Base-by-base conservation (phyloP, 2,797 vertebrate genomes). In the Cyclopterus lumpus region DNA sequence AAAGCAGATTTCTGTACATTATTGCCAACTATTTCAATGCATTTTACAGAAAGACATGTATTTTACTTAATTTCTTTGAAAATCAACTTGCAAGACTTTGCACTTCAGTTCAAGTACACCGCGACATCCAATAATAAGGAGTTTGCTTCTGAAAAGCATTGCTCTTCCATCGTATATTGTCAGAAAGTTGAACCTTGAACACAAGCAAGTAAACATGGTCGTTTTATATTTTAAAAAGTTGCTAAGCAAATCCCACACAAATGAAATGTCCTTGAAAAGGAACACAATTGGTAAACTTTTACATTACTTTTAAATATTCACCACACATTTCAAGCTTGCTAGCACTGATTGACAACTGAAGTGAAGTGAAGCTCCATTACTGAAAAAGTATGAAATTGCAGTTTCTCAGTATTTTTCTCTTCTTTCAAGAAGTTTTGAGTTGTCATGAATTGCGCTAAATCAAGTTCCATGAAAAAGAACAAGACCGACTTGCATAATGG, bases 401-500 rank as follows among this genome's bases (percentile, higher is more conserved):
- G 18, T n/a, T 71, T 74, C 46, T 22, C 26, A 5, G n/a, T 16
- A 24, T 59, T 55, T 66, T 40, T 57, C 9, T 57, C 36, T 14
- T 53, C 28, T 70, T 44, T 75, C 24, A 77, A 16, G 28, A 71
- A 73, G 46, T 78, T 71, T 60, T 34, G 22, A 71, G 32, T 58
- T 67, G 66, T 65, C 32, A 71, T 65, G 44, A 71, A 38, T 28
- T 54, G 53, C 76, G 62, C 61, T 58, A 3, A 66, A 63, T 70
- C 51, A 48, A 80, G 51, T 77, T 70, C 28, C 20, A 55, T 70
- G 65, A n/a, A 73, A 73, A 63, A 71, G 40, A 74, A 67, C 28
- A 10, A 67, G 53, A 60, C 77, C 58, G 36, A 53, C 20, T n/a
- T 75, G 70, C 64, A 77, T 71, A 78, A 87, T 80, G 60, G 77